phyloP scores from a whole-genome alignment of 1,140 invertebrate genomes.

The Papilio glaucus region DNA sequence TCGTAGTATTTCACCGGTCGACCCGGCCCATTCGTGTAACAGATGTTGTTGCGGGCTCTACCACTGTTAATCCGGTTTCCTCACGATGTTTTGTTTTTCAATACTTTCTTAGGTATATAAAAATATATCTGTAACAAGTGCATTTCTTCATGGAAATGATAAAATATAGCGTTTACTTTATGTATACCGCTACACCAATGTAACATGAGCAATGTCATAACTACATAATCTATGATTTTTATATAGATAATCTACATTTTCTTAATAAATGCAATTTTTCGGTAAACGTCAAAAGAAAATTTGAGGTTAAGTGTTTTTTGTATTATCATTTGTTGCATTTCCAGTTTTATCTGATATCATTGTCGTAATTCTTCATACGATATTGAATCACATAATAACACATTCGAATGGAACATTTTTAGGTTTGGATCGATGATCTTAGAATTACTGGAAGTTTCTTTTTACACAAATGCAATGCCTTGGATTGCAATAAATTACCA shows the following conservation, averaged over 20 bases:
- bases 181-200: not conserved
- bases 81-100: too few relatives aligned
- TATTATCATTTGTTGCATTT: slow-evolving; percentile 11
- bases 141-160: too few relatives aligned
- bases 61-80: too few relatives aligned
- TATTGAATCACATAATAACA: not conserved
- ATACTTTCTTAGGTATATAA: too few relatives aligned
- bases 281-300: not conserved
- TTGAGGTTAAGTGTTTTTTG: not conserved
- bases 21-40: too few relatives aligned
- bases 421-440: not conserved
- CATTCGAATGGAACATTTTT: too few relatives aligned
- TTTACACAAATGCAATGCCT: too few relatives aligned
- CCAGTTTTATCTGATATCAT: slow-evolving; percentile 7
- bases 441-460: not conserved
- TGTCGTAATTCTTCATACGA: slow-evolving; percentile 1
- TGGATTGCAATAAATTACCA: too few relatives aligned
- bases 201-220: not conserved
- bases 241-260: not conserved
- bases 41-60: too few relatives aligned
- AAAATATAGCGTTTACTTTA: not conserved
- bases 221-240: not conserved
- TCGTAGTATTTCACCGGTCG: too few relatives aligned
- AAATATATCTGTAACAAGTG: too few relatives aligned
- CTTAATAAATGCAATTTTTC: slow-evolving; percentile 7